phyloP scores from a whole-genome alignment of 2,113 vertebrate genomes.

The Macheiramphus alcinus region DNA sequence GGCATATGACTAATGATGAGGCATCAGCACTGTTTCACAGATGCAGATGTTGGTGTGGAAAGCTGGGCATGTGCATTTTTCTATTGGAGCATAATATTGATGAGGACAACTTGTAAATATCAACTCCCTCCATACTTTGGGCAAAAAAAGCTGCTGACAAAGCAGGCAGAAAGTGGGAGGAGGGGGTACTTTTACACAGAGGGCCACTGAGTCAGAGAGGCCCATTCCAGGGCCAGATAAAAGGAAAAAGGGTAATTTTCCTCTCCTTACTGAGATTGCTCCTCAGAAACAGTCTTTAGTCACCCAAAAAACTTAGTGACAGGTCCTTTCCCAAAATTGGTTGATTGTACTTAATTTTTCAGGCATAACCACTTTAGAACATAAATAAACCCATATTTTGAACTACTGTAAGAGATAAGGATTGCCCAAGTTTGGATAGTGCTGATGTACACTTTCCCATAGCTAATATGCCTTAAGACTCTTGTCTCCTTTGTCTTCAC shows the following conservation, averaged over 20 bases:
- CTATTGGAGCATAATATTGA: not conserved
- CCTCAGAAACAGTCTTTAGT: not conserved
- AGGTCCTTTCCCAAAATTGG: not conserved
- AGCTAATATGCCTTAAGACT: not conserved
- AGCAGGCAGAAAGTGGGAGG: not conserved
- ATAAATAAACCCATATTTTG: not conserved
- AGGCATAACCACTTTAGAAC: not conserved
- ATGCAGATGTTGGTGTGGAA: not conserved
- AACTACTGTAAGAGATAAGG: not conserved
- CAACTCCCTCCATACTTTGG: not conserved
- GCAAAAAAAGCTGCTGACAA: not conserved
- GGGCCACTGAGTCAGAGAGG: fast-evolving
- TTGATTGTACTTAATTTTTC: not conserved
- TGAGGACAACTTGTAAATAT: not conserved
- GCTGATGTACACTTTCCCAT: not conserved
- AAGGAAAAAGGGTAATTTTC: not conserved
- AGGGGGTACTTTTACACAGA: not conserved
- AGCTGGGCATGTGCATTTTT: not conserved
- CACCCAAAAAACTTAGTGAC: not conserved
- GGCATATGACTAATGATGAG: not conserved
- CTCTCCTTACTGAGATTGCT: not conserved
- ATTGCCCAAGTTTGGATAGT: not conserved
- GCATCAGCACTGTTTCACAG: not conserved
- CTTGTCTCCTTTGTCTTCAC: not conserved
- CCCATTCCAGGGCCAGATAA: not conserved